phyloP scores from a whole-genome alignment of 2,888 invertebrate species.

The Acanthococcus lagerstroemiae region DNA sequence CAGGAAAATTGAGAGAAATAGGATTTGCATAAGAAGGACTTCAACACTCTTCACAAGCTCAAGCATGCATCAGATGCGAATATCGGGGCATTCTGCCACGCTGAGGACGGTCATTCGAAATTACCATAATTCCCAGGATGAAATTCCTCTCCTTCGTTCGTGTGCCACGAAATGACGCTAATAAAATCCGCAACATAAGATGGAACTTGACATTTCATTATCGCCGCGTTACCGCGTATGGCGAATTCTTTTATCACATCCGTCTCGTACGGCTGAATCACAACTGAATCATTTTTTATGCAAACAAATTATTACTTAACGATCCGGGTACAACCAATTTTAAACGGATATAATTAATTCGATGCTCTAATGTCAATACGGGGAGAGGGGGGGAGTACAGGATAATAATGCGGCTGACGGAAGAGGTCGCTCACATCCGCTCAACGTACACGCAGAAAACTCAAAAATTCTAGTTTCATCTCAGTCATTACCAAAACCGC shows the following conservation, averaged over 20 bases:
- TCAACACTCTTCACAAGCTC: too few species aligned
- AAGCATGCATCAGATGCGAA: neutral
- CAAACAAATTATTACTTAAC: too few species aligned
- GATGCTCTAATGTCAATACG: too few species aligned
- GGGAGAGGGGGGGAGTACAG: too few species aligned
- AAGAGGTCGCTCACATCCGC: neutral
- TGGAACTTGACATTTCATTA: conserved; percentile 81
- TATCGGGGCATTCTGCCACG: neutral
- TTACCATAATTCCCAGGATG: conserved; percentile 46
- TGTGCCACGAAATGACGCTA: conserved; percentile 45
- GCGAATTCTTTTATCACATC: conserved; percentile 83
- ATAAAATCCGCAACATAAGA: conserved; percentile 91
- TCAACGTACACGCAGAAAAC: neutral
- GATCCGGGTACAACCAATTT: too few species aligned
- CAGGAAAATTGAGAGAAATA: too few species aligned
- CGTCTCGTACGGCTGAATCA: conserved; percentile 69
- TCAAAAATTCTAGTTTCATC: neutral
- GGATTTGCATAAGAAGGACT: too few species aligned
- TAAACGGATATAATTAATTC: too few species aligned
- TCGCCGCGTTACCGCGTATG: conserved; percentile 78
- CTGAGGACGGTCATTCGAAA: neutral
- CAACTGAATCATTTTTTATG: too few species aligned
- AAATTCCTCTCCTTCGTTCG: conserved; percentile 64
- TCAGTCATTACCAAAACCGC: conserved; percentile 33
- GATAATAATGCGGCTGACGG: neutral